A percentile compares a stretch with the other conserved stretches of the same genome.
These are phyloP conservation scores for Nowickia ferox DNA, from an alignment of 2,888 invertebrate species.

Conservation along the genomic window DNA sequence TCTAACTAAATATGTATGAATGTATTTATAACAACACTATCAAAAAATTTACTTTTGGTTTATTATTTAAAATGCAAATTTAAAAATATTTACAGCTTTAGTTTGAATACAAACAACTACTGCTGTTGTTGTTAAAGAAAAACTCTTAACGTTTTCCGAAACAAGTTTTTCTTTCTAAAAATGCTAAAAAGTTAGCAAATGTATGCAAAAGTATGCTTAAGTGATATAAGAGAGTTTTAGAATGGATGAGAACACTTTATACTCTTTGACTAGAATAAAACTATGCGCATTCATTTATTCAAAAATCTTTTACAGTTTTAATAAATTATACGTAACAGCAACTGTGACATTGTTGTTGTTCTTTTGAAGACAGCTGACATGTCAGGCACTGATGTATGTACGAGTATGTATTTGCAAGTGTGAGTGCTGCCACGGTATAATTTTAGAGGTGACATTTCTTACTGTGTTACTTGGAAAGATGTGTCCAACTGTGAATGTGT, in stretches of 20 bases:
- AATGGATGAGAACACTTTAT: conserved; percentile 36
- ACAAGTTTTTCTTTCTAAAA: neutral
- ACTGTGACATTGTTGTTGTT: conserved; percentile 7
- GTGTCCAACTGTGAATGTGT: too few relatives aligned
- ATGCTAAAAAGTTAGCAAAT: neutral
- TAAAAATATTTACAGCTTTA: neutral
- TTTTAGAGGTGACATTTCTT: neutral
- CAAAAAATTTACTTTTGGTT: neutral
- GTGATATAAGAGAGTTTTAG: conserved; percentile 5
- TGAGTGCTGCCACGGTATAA: neutral
- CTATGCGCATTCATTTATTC: conserved; percentile 12
- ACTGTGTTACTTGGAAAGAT: neutral
- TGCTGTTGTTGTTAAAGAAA: conserved; percentile 2
- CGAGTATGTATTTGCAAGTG: neutral
- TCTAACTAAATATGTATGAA: too few relatives aligned
- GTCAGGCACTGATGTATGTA: neutral
- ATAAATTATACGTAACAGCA: conserved; percentile 23
- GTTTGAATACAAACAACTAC: conserved; percentile 1
- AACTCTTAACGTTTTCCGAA: neutral
- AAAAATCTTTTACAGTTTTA: conserved; percentile 22
- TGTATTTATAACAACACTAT: too few relatives aligned
- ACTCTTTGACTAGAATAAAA: conserved; percentile 33
- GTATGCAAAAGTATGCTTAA: conserved; percentile 30
- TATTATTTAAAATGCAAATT: conserved; percentile 12
- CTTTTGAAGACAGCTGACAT: conserved; percentile 7